A percentile compares a stretch with the other conserved stretches of the same genome.
Evolutionary conservation across 1,140 invertebrate genomes (phyloP).

Genomic region (Leptoteleia sp.): DNA sequence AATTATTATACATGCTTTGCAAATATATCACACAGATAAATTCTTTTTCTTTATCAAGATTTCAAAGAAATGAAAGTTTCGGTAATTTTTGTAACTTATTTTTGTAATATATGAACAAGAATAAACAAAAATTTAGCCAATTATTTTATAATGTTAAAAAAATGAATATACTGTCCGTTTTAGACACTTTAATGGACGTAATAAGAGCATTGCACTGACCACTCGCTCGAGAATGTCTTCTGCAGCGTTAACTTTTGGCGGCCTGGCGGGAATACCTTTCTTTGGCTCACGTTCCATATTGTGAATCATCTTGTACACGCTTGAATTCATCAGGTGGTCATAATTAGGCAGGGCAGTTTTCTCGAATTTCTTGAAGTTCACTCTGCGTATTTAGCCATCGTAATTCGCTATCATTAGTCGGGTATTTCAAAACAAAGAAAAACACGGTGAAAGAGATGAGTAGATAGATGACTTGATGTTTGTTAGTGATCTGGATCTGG

Average conservation of each 20-base stretch:
- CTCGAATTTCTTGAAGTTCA: slow-evolving; percentile 90
- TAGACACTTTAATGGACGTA: no score
- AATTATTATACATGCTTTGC: no score
- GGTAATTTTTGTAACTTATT: no score
- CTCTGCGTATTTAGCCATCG: slow-evolving; percentile 79
- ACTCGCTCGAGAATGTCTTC: slow-evolving; percentile 82
- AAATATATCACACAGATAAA: no score
- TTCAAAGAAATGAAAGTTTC: no score
- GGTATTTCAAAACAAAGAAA: slow-evolving; percentile 50
- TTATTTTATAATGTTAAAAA: no score
- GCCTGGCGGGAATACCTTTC: slow-evolving; percentile 84
- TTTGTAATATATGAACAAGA: no score
- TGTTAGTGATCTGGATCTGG: slow-evolving; percentile 63
- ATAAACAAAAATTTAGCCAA: no score
- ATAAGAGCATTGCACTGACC: slow-evolving; percentile 66
- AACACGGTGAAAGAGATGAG: slow-evolving; percentile 49
- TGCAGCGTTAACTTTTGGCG: slow-evolving; percentile 84
- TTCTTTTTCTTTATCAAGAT: no score
- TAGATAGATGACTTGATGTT: slow-evolving; percentile 47
- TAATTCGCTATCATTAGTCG: slow-evolving; percentile 59
- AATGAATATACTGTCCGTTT: no score
- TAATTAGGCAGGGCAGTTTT: slow-evolving; percentile 84
- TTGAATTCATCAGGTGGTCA: slow-evolving; percentile 87
- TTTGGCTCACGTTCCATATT: slow-evolving; percentile 85
- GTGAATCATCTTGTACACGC: slow-evolving; percentile 88